Evolutionary conservation across 2,888 invertebrate species (phyloP).

Genomic region (Chrysolina haemoptera): DNA sequence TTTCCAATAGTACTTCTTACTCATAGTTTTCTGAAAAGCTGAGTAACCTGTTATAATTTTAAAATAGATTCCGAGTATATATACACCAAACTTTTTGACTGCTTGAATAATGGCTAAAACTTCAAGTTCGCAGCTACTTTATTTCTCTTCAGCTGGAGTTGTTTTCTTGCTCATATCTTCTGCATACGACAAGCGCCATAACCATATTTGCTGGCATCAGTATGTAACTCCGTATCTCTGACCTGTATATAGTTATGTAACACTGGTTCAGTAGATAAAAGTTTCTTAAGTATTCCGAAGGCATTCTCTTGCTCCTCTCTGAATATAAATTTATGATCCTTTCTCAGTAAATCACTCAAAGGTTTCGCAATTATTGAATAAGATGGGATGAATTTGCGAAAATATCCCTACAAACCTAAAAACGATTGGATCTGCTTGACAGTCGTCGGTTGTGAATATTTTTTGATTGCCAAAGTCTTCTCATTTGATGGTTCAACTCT

Average conservation of each 20-base stretch:
- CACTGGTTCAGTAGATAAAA: conserved; percentile 40
- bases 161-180: conserved; percentile 54
- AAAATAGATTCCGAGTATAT: too few species aligned
- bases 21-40: conserved; percentile 26
- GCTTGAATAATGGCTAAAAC: conserved; percentile 59
- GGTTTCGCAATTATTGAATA: conserved; percentile 63
- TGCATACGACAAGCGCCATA: conserved; percentile 60
- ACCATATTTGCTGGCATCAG: conserved; percentile 56
- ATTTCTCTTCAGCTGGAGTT: conserved; percentile 57
- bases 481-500: too few species aligned
- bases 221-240: conserved; percentile 53
- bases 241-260: conserved; percentile 44
- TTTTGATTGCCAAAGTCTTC: too few species aligned
- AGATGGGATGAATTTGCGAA: too few species aligned
- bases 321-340: conserved; percentile 48
- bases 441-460: too few species aligned
- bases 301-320: conserved; percentile 18
- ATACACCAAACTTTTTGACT: conserved; percentile 55
- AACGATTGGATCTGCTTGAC: too few species aligned
- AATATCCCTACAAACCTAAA: too few species aligned
- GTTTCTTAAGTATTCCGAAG: conserved; percentile 45
- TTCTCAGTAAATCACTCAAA: conserved; percentile 57
- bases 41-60: too few species aligned
- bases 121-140: conserved; percentile 63
- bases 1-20: too few species aligned